Evolutionary conservation across 2,888 invertebrate species (phyloP).

Genomic region (Seira ritae): DNA sequence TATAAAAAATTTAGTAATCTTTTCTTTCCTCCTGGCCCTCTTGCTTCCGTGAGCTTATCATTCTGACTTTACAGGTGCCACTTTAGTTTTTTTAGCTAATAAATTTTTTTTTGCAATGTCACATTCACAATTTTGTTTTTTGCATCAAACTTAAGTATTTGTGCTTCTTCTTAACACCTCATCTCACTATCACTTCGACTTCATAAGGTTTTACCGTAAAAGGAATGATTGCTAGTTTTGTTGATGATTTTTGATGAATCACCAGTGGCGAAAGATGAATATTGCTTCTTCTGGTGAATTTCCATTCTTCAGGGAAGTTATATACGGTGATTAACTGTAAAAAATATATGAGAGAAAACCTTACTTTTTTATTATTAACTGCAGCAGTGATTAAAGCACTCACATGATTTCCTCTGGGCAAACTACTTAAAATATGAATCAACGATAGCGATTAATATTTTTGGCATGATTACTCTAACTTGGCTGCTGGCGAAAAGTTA

Average conservation of each 20-base stretch:
- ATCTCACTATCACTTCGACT: background rate
- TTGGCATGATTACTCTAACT: background rate
- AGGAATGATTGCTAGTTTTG: background rate
- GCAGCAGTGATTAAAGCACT: background rate
- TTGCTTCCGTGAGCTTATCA: conserved; percentile 1
- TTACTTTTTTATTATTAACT: background rate
- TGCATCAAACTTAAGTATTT: background rate
- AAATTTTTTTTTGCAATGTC: background rate
- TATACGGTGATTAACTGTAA: background rate
- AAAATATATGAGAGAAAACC: background rate
- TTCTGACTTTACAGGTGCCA: background rate
- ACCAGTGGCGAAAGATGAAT: background rate
- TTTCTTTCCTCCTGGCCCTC: no score
- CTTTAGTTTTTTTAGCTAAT: background rate
- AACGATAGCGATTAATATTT: no score
- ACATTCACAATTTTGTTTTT: background rate
- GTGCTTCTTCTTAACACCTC: background rate
- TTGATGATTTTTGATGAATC: background rate
- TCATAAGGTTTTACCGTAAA: background rate
- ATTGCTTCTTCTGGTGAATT: background rate
- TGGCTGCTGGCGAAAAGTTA: background rate
- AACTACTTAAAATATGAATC: no score
- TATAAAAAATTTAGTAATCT: background rate
- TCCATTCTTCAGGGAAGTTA: background rate
- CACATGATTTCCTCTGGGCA: no score